Conservation (phyloP, 2,888 invertebrate species). For the Galerucella nymphaeae region DNA sequence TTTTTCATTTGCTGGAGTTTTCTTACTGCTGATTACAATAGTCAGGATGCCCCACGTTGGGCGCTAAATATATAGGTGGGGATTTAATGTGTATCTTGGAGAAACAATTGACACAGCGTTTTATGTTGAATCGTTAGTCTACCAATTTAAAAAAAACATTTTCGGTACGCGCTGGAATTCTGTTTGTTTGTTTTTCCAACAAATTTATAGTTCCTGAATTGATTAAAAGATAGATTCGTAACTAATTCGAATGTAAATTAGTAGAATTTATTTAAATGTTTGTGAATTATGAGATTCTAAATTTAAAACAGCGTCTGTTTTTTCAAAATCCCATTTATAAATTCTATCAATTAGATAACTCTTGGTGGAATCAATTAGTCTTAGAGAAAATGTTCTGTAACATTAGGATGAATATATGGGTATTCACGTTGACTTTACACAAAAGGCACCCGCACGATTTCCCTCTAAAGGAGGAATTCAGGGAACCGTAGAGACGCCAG, state of each 20-base stretch:
- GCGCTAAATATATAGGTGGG: no score
- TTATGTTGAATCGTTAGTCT: no score
- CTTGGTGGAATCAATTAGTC: background rate
- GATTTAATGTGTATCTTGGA: no score
- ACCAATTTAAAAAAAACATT: background rate
- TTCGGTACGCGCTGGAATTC: background rate
- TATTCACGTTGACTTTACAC: background rate
- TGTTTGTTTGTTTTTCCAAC: background rate
- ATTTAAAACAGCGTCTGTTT: no score
- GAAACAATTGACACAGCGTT: no score
- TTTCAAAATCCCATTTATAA: no score
- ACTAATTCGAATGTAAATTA: background rate
- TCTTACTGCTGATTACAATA: no score
- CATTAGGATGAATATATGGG: background rate
- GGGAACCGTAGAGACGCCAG: background rate
- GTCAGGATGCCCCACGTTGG: no score
- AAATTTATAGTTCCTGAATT: background rate
- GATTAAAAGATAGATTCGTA: background rate
- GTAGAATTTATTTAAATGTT: background rate
- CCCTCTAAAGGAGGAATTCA: background rate
- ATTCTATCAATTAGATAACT: background rate
- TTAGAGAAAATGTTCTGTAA: background rate
- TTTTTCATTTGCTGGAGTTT: no score
- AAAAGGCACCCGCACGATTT: background rate
- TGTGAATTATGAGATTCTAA: no score